These are phyloP conservation scores for Periophthalmus modestus DNA, from an alignment of 2,113 vertebrate genomes.

Conservation along the genomic window DNA sequence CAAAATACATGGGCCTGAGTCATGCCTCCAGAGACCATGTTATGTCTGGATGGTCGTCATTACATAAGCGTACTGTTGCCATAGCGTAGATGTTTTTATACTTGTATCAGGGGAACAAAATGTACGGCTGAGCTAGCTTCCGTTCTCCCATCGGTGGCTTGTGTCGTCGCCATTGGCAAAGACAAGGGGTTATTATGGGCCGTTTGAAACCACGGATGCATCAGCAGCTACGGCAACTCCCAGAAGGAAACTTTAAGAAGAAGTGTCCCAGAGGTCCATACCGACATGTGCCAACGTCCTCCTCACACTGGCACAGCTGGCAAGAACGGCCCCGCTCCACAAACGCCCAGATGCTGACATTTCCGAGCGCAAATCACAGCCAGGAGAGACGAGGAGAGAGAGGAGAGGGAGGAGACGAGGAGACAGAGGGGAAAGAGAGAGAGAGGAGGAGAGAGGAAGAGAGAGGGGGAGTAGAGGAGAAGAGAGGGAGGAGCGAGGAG, in stretches of 20 bases:
- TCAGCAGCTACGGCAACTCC: conserved; percentile 51
- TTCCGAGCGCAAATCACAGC: conserved; percentile 34
- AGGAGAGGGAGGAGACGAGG: too few species aligned
- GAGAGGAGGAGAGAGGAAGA: too few species aligned
- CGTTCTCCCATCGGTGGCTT: conserved; percentile 46
- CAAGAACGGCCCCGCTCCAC: conserved; percentile 15
- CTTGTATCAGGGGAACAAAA: conserved; percentile 65
- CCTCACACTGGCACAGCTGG: conserved; percentile 42
- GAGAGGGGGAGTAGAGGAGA: not conserved
- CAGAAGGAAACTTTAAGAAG: conserved; percentile 54
- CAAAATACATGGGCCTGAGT: conserved; percentile 25
- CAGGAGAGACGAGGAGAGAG: too few species aligned
- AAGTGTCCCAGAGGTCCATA: conserved; percentile 38
- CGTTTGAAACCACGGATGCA: conserved; percentile 53
- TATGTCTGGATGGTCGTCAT: conserved; percentile 14
- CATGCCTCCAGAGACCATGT: conserved; percentile 14
- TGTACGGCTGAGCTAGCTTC: conserved; percentile 59
- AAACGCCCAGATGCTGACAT: conserved; percentile 49
- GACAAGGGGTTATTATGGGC: conserved; percentile 62
- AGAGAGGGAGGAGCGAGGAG: too few species aligned
- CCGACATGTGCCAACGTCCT: conserved; percentile 38
- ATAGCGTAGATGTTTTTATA: conserved; percentile 47
- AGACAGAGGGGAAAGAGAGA: too few species aligned
- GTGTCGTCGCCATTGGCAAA: conserved; percentile 57
- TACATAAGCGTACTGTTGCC: conserved; percentile 43